Conservation (phyloP, 1,140 invertebrate genomes). For the Ceratosolen solmsi region DNA sequence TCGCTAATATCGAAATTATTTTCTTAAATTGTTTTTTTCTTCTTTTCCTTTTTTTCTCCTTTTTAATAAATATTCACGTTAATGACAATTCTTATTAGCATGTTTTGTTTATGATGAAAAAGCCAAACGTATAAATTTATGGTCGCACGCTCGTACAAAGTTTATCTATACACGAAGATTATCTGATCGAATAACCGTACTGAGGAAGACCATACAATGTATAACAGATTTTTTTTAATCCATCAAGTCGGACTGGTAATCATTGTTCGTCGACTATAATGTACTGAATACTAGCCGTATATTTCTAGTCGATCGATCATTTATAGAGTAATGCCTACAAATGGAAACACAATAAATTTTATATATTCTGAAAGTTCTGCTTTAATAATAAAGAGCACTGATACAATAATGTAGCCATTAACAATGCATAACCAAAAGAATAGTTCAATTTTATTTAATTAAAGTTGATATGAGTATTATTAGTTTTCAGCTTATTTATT, state of each 20-base stretch:
- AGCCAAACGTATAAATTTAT: too few relatives aligned
- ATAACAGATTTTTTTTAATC: constrained; percentile 29
- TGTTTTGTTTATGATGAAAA: too few relatives aligned
- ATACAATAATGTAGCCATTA: too few relatives aligned
- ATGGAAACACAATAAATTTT: not conserved
- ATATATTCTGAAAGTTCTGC: not conserved
- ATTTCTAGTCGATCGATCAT: constrained; percentile 11
- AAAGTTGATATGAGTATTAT: too few relatives aligned
- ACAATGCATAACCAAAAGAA: too few relatives aligned
- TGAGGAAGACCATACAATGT: not conserved
- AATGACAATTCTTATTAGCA: too few relatives aligned
- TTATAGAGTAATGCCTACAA: not conserved
- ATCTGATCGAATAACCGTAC: not conserved
- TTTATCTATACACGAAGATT: constrained; percentile 16
- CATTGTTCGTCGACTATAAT: not conserved
- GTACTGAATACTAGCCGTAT: constrained; percentile 4
- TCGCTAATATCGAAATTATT: too few relatives aligned
- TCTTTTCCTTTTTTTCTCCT: too few relatives aligned
- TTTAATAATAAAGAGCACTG: too few relatives aligned
- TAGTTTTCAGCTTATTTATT: not conserved
- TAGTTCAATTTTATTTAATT: not conserved
- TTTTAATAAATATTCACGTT: too few relatives aligned
- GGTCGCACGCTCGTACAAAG: too few relatives aligned
- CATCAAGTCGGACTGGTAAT: constrained; percentile 9
- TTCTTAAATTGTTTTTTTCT: too few relatives aligned